Percentiles rank a stretch among this genome's conserved stretches.
Conservation (phyloP, 2,888 invertebrate species). For the Hydraecia micacea region DNA sequence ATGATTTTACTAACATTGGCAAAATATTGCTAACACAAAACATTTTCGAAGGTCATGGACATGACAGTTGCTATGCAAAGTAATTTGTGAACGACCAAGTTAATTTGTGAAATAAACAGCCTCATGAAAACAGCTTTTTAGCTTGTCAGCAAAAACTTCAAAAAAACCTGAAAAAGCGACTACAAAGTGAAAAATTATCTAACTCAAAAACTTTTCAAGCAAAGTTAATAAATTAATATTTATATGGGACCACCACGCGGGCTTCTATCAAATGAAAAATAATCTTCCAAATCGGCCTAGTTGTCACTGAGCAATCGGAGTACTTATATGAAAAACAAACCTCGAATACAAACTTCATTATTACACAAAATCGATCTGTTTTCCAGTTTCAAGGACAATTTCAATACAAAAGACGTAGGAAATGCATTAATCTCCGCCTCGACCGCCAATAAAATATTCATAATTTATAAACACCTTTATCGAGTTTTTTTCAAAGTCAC, state of each 20-base stretch:
- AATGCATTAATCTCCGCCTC: not conserved
- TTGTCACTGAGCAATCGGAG: not conserved
- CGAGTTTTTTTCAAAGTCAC: not conserved
- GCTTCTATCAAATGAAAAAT: not conserved
- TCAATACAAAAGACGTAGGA: not conserved
- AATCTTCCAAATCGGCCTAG: not conserved
- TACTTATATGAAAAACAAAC: not conserved
- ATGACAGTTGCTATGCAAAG: too few relatives aligned
- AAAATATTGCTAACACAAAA: not conserved
- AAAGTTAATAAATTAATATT: not conserved
- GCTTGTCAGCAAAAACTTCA: not conserved
- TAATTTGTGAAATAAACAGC: slow-evolving; percentile 10
- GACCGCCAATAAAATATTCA: not conserved
- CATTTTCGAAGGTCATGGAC: slow-evolving; percentile 14
- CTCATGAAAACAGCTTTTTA: not conserved
- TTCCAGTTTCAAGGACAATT: not conserved
- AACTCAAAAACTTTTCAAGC: not conserved
- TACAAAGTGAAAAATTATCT: not conserved
- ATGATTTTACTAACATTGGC: not conserved
- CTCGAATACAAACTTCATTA: not conserved
- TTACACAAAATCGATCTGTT: not conserved
- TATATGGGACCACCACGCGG: not conserved
- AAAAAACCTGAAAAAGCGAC: not conserved
- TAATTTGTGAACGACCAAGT: not conserved
- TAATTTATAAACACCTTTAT: not conserved